Base-by-base conservation (phyloP, 2,888 invertebrate species). In the Orthonychiurus folsomi region DNA sequence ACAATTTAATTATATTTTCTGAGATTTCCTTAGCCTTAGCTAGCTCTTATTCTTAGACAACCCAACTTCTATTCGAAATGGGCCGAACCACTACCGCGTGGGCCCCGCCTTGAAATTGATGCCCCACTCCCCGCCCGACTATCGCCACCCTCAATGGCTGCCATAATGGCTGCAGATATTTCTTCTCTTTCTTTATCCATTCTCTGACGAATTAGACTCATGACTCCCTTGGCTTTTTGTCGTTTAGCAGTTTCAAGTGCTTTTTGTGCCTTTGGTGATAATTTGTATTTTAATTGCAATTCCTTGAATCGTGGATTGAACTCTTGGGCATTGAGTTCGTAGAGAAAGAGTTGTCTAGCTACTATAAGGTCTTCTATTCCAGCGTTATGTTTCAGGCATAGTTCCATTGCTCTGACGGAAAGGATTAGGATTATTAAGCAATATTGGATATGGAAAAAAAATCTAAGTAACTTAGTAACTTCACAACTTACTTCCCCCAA, bases 321-420 rank as follows among this genome's bases (percentile, higher is more conserved):
- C 60, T 65, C 65, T 54, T 62, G 59, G n/a, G 59, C 59, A 25
- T 60, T 59, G 9, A 65, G 53, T 21, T 60, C 56, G 26, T 65
- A 60, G 27, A 65, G 37, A 24, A 62, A 65, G n/a, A 56, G 56
- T 47, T 62, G 59, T 25, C 65, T 50, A 20, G 62, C 60, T 3
- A 56, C 57, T 12, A 57, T 3, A 0, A 89, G 87, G 3, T 85
- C 84, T 72, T 88, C 87, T 21, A 88, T 78, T 73, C 86, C 83
- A 2, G 83, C 83, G 75, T 86, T 86, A 76, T 88, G 84, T 74
- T 87, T 86, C 2, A 85, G 76, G 0, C 87, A 87, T 65, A 89
- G 77, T 73, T 89, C 88, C 61, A 89, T 76, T 1, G 88, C 88
- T 73, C 88, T 86, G 74, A 26, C 88, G n/a, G n/a, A n/a, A n/a